Base-by-base conservation (phyloP, 2,888 invertebrate genomes). In the Drosophila kokeensis region DNA sequence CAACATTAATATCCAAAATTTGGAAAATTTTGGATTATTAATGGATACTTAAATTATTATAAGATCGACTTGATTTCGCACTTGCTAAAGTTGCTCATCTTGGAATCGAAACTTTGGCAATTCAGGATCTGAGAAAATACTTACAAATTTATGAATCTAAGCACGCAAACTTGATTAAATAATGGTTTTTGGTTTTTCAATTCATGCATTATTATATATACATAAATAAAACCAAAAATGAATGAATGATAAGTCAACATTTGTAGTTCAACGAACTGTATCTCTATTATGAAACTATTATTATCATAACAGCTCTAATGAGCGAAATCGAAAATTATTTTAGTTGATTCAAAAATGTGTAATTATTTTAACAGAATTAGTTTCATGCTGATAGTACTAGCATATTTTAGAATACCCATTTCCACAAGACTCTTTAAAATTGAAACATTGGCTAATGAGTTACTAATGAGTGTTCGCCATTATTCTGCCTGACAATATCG, bases 1-100 rank as follows among this genome's bases (percentile, higher is more conserved):
- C 38, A 1, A 76, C n/a, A 40, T 66, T 21, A 1, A 66, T 6
- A 2, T 49, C 42, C 11, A 57, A 63, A 29, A 49, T n/a, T 1
- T n/a, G 29, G 1, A 54, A 55, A 32, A 15, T 27, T 0, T 21
- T 52, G 13, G 49, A 29, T 29, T 29, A 29, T 29, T 29, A 29
- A 29, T 29, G 29, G 29, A 29, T 29, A 7, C 7, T 29, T 29
- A 29, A 7, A 29, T 29, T 6, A 0, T 29, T 29, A 29, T 6
- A 30, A 42, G 30, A 42, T 57, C 15, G 7, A 24, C 21, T n/a
- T 7, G 5, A 32, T 58, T 21, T 58, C 11, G 21, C 45, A 42
- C 2, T 18, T 55, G 24, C 5, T 32, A 50, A 52, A 21, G 21
- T 52, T 34, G 32, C 11, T 11, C 27, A 27, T 10, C 36, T 36